Conservation (phyloP, 2,888 invertebrate genomes). For the Azorinus chamasolen region DNA sequence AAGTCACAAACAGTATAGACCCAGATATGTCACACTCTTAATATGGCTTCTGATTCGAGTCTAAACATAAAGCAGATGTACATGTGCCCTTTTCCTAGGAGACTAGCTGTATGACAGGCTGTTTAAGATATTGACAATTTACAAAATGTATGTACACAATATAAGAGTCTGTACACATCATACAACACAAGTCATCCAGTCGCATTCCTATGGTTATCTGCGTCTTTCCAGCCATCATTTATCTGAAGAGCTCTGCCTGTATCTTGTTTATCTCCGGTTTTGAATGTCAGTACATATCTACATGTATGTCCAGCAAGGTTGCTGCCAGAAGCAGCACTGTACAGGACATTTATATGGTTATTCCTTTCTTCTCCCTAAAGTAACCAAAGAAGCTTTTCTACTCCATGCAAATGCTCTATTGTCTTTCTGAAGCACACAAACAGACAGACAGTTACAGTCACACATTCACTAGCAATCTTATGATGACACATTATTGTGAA, state of each 20-base stretch:
- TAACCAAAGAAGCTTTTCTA: constrained; percentile 14
- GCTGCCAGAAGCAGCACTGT: no score
- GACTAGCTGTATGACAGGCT: no score
- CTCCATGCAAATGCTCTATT: constrained; percentile 1
- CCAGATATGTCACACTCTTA: no score
- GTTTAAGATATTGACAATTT: no score
- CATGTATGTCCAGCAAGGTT: not conserved
- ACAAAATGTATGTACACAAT: constrained; percentile 3
- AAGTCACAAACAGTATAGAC: no score
- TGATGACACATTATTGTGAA: constrained; percentile 57
- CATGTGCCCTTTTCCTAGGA: no score
- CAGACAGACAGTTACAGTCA: constrained; percentile 39
- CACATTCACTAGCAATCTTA: constrained; percentile 30
- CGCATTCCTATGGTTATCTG: constrained; percentile 6
- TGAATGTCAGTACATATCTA: constrained; percentile 18
- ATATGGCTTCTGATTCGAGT: no score
- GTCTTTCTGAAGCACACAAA: constrained; percentile 25
- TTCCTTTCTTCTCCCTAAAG: no score
- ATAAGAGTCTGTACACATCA: not conserved
- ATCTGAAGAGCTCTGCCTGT: constrained; percentile 8
- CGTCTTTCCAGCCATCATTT: not conserved
- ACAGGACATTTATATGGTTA: no score
- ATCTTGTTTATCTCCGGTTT: not conserved
- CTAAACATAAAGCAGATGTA: no score
- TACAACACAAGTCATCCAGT: not conserved